Evolutionary conservation across 92 coral and sea anemone genomes (phyloP).

Genomic region (Desmophyllum pertusum): DNA sequence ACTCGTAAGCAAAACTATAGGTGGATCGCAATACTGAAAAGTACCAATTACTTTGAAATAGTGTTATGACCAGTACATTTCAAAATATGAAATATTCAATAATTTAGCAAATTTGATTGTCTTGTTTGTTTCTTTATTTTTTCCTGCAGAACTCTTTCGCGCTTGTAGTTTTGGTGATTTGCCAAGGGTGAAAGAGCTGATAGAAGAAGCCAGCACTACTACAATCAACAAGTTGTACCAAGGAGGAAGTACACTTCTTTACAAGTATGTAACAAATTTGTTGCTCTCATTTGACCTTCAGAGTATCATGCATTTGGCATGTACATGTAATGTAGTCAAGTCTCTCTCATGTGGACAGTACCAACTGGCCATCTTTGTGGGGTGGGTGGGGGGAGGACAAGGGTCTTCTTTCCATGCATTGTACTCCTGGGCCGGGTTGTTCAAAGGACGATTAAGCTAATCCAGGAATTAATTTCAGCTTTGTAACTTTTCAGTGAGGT

Average conservation of each 20-base stretch:
- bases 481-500: no score
- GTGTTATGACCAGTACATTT: no score
- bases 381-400: no score
- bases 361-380: no score
- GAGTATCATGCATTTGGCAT: background rate
- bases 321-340: background rate
- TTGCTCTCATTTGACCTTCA: background rate
- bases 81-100: no score
- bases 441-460: no score
- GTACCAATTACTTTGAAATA: no score
- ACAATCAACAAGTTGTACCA: constrained; percentile 74
- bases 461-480: no score
- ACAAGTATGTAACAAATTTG: constrained; percentile 67
- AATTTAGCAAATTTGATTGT: background rate
- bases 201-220: constrained; percentile 66
- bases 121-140: background rate
- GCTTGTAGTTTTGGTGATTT: constrained; percentile 77
- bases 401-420: background rate
- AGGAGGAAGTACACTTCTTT: constrained; percentile 77
- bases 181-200: constrained; percentile 67
- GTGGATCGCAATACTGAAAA: no score
- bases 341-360: no score
- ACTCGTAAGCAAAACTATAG: no score
- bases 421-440: no score
- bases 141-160: constrained; percentile 71